Evolutionary conservation across 2,888 invertebrate genomes (phyloP).

Genomic region (Perithous albicinctus): DNA sequence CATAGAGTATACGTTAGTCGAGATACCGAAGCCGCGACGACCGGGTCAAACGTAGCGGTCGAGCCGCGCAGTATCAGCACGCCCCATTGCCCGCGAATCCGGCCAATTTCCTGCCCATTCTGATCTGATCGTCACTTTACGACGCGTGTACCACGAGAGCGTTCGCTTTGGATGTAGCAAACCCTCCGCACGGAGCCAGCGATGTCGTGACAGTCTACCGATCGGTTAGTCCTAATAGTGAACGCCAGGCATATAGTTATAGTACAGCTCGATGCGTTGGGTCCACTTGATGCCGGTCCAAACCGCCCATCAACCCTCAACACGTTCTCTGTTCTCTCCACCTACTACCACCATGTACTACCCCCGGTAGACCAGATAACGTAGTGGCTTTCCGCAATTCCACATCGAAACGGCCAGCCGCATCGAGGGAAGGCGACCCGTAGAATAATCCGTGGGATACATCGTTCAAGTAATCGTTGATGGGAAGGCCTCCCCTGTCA

Average conservation of each 20-base stretch:
- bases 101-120: constrained; percentile 83
- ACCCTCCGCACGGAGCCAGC: constrained; percentile 26
- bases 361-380: constrained; percentile 66
- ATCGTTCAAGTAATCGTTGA: constrained; percentile 60
- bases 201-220: constrained; percentile 37
- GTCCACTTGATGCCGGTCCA: constrained; percentile 32
- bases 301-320: constrained; percentile 59
- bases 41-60: constrained; percentile 70
- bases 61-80: constrained; percentile 80
- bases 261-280: constrained; percentile 47
- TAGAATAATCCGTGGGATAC: constrained; percentile 62
- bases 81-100: constrained; percentile 84
- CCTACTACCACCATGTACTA: constrained; percentile 54
- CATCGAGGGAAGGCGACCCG: constrained; percentile 34
- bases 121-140: constrained; percentile 85
- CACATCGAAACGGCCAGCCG: constrained; percentile 6
- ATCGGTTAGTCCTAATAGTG: constrained; percentile 50
- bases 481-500: constrained; percentile 11
- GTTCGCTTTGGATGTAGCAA: constrained; percentile 35
- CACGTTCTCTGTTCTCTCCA: constrained; percentile 34
- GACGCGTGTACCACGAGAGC: constrained; percentile 77
- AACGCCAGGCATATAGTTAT: constrained; percentile 33
- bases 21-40: constrained; percentile 71
- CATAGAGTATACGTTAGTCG: constrained; percentile 15
- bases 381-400: constrained; percentile 67